Base-by-base conservation (phyloP, 2,113 vertebrate genomes). In the Typhlomys cinereus region DNA sequence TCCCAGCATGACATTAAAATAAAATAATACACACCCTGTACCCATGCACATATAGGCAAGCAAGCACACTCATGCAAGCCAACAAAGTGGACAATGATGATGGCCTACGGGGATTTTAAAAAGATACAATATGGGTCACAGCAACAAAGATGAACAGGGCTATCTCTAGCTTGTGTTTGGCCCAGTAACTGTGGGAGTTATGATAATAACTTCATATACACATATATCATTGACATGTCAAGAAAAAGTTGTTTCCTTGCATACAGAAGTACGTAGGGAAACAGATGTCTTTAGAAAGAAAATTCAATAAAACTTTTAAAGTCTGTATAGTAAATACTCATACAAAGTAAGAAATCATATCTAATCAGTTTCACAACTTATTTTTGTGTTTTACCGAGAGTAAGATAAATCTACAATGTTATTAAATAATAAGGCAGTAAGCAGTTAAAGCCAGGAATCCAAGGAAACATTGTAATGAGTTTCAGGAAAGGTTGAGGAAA, bases 401-500 rank as follows among this genome's bases (percentile, higher is more conserved):
- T 50, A 89, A 83, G 34, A 81, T 94, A 41, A 76, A 73, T 92
- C 76, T 85, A 7, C 44, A 92, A 39, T 41, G 50, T 46, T 74
- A 94, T 91, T 92, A 94, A 96, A 92, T 85, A 95, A 89, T 92
- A 92, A 95, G 92, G 50, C 46, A 67, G 64, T 14, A 11, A 91
- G 81, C 2, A 75, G 50, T 80, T 64, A 87, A 39, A 81, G 44
- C 36, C 80, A 82, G 79, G 69, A 94, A 85, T 74, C 64, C 75
- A 34, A 94, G 67, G 84, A 86, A 93, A 94, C 25, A 1, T 73
- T 64, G 1, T 91, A 88, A 91, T 78, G 50, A 75, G 50, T 93
- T 96, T 86, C 87, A 83, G 71, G 59, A 92, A 92, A 95, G 13
- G n/a, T 62, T 92, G 59, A 90, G n/a, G 78, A 41, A 91, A 87